Conservation (phyloP, 2,797 vertebrate genomes). For the Pseudochirops corinnae region DNA sequence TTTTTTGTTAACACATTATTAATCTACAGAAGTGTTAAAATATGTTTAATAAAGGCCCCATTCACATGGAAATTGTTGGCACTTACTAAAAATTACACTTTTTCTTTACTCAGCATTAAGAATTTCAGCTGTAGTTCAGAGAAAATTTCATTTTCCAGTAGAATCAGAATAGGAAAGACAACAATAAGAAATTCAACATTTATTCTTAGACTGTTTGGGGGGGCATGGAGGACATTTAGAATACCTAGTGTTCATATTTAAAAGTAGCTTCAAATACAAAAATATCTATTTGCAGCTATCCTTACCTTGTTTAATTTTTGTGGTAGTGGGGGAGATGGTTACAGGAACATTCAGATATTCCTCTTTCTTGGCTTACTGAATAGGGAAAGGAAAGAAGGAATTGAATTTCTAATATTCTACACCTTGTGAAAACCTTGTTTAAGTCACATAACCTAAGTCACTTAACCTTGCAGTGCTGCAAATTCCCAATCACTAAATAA, state of each 20-base stretch:
- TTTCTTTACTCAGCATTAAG: slow-evolving; percentile 74
- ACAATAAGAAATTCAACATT: slow-evolving; percentile 66
- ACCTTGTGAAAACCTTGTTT: slow-evolving; percentile 14
- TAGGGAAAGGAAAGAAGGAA: slow-evolving; percentile 10
- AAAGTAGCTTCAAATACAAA: slow-evolving; percentile 37
- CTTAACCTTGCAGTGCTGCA: slow-evolving; percentile 1
- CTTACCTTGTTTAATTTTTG: slow-evolving; percentile 4
- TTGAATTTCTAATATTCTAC: background rate
- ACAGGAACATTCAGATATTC: background rate
- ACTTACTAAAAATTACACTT: slow-evolving; percentile 66
- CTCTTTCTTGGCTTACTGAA: background rate
- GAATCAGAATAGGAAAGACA: slow-evolving; percentile 65
- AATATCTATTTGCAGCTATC: slow-evolving; percentile 15
- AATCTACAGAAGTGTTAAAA: slow-evolving; percentile 83
- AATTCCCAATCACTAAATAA: slow-evolving; percentile 7
- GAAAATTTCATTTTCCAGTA: slow-evolving; percentile 74
- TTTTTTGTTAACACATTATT: slow-evolving; percentile 83
- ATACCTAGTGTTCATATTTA: slow-evolving; percentile 23
- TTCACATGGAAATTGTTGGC: slow-evolving; percentile 81
- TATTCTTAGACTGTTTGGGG: slow-evolving; percentile 55
- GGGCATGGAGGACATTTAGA: background rate
- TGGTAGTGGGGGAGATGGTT: background rate
- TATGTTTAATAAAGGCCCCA: slow-evolving; percentile 79
- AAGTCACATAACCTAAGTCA: slow-evolving; percentile 25
- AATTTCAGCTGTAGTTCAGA: slow-evolving; percentile 71